Base-by-base conservation (phyloP, 1,140 invertebrate genomes). In the Lordiphosa collinella region DNA sequence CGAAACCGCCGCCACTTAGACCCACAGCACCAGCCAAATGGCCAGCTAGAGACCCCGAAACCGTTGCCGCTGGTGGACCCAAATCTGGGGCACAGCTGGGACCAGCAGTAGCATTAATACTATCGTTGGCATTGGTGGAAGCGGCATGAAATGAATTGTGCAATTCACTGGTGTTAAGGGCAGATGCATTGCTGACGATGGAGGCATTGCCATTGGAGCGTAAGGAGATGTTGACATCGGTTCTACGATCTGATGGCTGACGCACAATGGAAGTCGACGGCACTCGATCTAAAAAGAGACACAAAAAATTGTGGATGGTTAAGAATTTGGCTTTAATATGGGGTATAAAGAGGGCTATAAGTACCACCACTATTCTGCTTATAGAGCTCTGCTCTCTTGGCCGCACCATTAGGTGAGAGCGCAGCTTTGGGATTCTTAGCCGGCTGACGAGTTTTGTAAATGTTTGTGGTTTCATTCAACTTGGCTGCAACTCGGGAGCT, bases 131-230 rank as follows among this genome's bases (percentile, higher is more conserved):
- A 41, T 59, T 71, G 43, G 60, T 68, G 44, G 22, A 25, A 6
- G 59, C 63, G 35, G 56, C 61, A 51, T 86, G 64, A 63, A 85
- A 72, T 3, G 79, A 88, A 38, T 34, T 73, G 32, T 85, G 75
- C 47, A 87, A 57, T 38, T 88, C 87, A 31, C 76, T 88, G 25
- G 48, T 75, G 41, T 86, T 84, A 13, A 68, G 70, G 32, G 59
- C 62, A 12, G 78, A 84, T 2, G 60, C 54, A 49, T 84, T 79
- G 5, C 22, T 25, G 22, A 1, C 12, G 63, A 68, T 8, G 5
- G 86, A 80, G 18, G 69, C 71, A 68, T 79, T 88, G 10, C 87
- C 87, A 85, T 87, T 88, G 14, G 87, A 86, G 1, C 87, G 73
- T 22, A 87, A 46, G 3, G 87, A 84, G 31, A 79, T 56, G 47